Evolutionary conservation across 2,888 invertebrate genomes (phyloP).

Genomic region (Cephonodes hylas): DNA sequence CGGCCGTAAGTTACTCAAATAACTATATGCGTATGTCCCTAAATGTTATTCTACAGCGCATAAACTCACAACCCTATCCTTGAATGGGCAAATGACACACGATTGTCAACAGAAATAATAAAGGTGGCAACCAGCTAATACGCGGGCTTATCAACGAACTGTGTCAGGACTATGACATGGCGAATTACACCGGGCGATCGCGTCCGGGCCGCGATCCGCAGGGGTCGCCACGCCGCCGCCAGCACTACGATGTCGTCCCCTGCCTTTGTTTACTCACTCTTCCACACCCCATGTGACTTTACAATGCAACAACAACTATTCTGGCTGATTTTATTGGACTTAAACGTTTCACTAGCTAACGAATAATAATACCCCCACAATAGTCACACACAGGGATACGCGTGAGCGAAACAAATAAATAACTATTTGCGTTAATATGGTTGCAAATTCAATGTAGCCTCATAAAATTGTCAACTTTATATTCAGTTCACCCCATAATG

Average conservation of each 20-base stretch:
- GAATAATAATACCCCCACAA: not conserved
- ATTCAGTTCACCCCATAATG: not conserved
- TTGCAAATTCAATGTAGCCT: no score
- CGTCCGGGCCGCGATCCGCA: not conserved
- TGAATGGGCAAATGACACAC: not conserved
- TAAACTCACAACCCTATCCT: not conserved
- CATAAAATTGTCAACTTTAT: not conserved
- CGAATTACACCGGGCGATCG: not conserved
- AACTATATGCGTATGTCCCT: no score
- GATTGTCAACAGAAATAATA: not conserved
- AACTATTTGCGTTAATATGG: not conserved
- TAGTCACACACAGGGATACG: not conserved
- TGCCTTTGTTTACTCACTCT: slow-evolving; percentile 12
- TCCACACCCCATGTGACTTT: slow-evolving; percentile 12
- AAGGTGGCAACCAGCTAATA: not conserved
- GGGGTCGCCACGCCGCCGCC: not conserved
- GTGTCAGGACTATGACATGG: not conserved
- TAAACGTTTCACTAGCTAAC: not conserved
- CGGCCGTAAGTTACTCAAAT: no score
- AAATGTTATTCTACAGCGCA: no score
- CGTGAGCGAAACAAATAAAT: not conserved
- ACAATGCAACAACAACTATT: slow-evolving; percentile 12
- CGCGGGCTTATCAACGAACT: not conserved
- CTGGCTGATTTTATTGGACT: not conserved
- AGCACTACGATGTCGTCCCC: not conserved